phyloP scores from a whole-genome alignment of 2,888 invertebrate genomes.

The Masnerella sp. region DNA sequence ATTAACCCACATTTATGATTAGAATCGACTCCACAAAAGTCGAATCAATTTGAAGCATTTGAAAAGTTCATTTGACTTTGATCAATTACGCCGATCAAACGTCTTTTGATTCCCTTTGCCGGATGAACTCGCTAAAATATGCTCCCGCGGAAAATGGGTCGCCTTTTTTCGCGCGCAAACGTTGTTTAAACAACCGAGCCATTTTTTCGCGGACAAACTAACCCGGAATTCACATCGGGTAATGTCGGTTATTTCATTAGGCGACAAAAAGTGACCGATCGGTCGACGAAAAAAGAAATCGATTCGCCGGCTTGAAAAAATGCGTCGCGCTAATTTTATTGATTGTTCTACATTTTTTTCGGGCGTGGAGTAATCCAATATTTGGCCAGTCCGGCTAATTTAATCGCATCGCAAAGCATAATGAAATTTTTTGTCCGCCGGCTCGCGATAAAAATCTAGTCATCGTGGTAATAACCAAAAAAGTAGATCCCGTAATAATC shows the following conservation, averaged over 20 bases:
- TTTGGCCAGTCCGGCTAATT: constrained; percentile 25
- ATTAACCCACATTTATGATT: constrained; percentile 34
- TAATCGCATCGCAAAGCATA: constrained; percentile 42
- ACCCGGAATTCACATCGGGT: too few relatives aligned
- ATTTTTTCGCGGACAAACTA: too few relatives aligned
- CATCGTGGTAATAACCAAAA: constrained; percentile 47
- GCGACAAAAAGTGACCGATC: constrained; percentile 3
- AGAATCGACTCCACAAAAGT: constrained; percentile 33
- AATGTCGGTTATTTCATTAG: too few relatives aligned
- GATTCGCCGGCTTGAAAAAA: too few relatives aligned
- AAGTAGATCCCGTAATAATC: constrained; percentile 35
- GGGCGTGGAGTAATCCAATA: constrained; percentile 32
- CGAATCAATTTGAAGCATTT: constrained; percentile 49
- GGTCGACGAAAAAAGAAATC: constrained; percentile 4
- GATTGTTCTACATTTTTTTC: constrained; percentile 33
- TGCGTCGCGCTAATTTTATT: constrained; percentile 39
- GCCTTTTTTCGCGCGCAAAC: constrained; percentile 11
- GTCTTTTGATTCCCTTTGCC: constrained; percentile 45
- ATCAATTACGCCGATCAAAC: constrained; percentile 52
- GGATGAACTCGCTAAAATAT: constrained; percentile 43
- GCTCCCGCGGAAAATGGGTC: constrained; percentile 38
- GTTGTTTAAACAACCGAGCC: too few relatives aligned
- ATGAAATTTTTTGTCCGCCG: constrained; percentile 41
- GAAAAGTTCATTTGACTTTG: constrained; percentile 49
- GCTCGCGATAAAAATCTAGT: constrained; percentile 43